phyloP scores from a whole-genome alignment of 2,888 invertebrate genomes.

The Altica lythri region DNA sequence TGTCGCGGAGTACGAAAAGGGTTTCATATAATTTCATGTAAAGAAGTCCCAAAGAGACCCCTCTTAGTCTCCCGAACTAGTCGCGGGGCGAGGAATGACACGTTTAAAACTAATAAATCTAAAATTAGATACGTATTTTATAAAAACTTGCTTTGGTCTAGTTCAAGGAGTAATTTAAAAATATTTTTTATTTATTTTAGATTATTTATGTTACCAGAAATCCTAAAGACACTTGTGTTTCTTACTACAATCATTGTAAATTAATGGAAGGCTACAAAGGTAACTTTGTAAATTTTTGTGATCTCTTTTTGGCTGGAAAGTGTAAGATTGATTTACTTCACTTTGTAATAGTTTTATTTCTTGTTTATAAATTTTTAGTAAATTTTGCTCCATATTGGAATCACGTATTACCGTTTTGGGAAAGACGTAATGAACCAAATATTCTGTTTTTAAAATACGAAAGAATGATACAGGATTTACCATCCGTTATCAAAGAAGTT shows the following conservation, averaged over 20 bases:
- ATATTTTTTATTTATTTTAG: conserved; percentile 55
- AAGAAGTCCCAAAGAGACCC: no score
- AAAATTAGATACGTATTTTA: no score
- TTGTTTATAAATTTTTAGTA: no score
- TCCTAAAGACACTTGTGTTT: conserved; percentile 73
- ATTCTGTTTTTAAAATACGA: conserved; percentile 50
- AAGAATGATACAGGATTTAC: conserved; percentile 46
- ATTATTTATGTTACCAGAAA: conserved; percentile 75
- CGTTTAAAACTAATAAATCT: no score
- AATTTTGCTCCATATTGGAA: conserved; percentile 50
- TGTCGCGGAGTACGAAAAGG: no score
- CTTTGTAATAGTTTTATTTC: no score
- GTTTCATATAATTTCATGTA: no score
- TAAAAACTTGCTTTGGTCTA: no score
- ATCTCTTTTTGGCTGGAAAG: conserved; percentile 64
- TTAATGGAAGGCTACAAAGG: conserved; percentile 63
- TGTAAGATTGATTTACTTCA: no score
- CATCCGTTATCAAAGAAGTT: conserved; percentile 41
- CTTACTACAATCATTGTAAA: conserved; percentile 70
- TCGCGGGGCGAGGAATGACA: no score
- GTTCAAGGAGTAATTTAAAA: no score
- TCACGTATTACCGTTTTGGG: conserved; percentile 49
- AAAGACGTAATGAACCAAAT: conserved; percentile 44
- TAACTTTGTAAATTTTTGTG: conserved; percentile 63
- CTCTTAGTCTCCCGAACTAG: no score